phyloP scores from a whole-genome alignment of 2,113 vertebrate genomes.

The Cyphomyrus plagiostoma region DNA sequence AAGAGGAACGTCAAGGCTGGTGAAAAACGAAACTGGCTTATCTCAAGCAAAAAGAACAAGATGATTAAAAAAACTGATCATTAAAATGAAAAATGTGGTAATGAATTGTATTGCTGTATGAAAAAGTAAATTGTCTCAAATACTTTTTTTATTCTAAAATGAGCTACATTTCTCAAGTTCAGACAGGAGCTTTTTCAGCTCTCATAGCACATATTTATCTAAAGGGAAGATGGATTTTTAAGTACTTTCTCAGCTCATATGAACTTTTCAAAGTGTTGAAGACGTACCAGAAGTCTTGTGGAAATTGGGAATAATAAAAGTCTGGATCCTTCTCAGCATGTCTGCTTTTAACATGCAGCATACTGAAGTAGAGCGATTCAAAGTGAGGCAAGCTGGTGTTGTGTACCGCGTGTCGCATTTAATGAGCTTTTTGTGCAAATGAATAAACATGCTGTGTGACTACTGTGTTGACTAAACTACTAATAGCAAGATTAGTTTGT shows the following conservation, averaged over 20 bases:
- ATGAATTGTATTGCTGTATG: slow-evolving; percentile 28
- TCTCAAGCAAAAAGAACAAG: slow-evolving; percentile 3
- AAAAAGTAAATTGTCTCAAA: slow-evolving; percentile 14
- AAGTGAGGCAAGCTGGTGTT: not conserved
- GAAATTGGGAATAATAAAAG: not conserved
- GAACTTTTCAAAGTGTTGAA: slow-evolving; percentile 30
- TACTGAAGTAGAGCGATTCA: not conserved
- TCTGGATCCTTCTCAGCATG: not conserved
- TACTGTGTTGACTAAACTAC: not conserved
- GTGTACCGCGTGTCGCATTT: not conserved
- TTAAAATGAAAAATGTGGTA: slow-evolving; percentile 8
- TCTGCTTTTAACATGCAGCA: not conserved
- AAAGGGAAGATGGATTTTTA: slow-evolving; percentile 28
- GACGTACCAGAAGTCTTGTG: not conserved
- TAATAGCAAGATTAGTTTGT: not conserved
- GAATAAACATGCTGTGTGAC: not conserved
- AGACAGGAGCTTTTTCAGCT: not conserved
- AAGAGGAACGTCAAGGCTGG: slow-evolving; percentile 1
- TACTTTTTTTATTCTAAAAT: slow-evolving; percentile 8
- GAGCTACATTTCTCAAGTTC: slow-evolving; percentile 25
- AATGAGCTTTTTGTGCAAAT: not conserved
- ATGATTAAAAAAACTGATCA: not conserved
- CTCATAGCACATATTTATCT: slow-evolving; percentile 17
- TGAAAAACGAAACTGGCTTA: slow-evolving; percentile 10
- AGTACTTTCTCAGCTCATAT: slow-evolving; percentile 25